Conservation (phyloP, 1,140 invertebrate species). For the Sitophilus oryzae region DNA sequence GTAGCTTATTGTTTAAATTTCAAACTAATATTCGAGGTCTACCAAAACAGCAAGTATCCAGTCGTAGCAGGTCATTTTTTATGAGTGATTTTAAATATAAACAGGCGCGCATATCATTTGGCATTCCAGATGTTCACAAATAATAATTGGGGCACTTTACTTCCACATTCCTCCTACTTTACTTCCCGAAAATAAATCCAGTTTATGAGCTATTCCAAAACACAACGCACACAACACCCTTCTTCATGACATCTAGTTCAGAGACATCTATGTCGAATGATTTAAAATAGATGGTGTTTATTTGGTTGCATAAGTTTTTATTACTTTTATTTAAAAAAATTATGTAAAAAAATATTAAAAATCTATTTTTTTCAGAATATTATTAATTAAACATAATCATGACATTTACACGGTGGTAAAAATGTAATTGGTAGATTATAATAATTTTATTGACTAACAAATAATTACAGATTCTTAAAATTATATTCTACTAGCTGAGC, state of each 20-base stretch:
- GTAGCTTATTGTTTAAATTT: constrained; percentile 7
- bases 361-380: no score
- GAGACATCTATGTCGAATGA: not conserved
- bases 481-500: no score
- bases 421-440: no score
- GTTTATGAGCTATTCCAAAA: not conserved
- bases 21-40: constrained; percentile 2
- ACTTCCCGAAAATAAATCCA: constrained; percentile 9
- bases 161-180: constrained; percentile 18
- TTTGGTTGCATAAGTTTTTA: no score
- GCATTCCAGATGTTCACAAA: constrained; percentile 13
- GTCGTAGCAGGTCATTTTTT: not conserved
- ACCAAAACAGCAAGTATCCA: not conserved
- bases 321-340: no score
- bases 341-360: no score
- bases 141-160: constrained; percentile 23
- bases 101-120: not conserved
- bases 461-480: no score
- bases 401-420: no score
- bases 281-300: no score
- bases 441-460: no score
- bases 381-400: no score
- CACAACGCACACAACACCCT: constrained; percentile 9
- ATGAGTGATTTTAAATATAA: not conserved
- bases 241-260: not conserved